Percentiles rank a stretch among this genome's conserved stretches.
Evolutionary conservation across 2,797 vertebrate species (phyloP).

Genomic region (Enteromius mattozi): DNA sequence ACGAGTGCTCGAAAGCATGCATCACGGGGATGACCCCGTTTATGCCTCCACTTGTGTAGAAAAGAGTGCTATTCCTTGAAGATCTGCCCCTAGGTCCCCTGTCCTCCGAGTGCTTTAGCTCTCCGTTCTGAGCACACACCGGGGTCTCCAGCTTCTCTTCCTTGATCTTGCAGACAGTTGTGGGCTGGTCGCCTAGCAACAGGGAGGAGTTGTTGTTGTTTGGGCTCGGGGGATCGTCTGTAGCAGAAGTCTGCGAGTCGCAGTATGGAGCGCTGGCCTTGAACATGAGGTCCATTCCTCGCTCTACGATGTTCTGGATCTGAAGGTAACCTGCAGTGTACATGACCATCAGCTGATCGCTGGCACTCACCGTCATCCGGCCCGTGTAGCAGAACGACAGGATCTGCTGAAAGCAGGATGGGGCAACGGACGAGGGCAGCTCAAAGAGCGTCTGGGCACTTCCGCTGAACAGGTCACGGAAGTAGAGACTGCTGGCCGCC

Average conservation of each 20-base stretch:
- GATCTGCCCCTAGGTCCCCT: conserved; percentile 56
- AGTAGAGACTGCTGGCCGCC: conserved; percentile 95
- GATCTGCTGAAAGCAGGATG: conserved; percentile 95
- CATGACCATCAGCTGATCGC: conserved; percentile 98
- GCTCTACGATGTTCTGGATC: conserved; percentile 97
- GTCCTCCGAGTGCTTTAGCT: conserved; percentile 67
- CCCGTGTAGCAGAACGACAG: conserved; percentile 97
- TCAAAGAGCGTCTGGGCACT: conserved; percentile 91
- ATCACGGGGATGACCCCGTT: conserved; percentile 83
- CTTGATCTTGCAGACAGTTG: conserved; percentile 91
- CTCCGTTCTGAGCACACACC: conserved; percentile 67
- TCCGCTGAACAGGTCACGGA: conserved; percentile 93
- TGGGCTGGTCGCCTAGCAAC: conserved; percentile 67
- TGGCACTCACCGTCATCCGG: conserved; percentile 92
- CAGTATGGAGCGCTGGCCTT: conserved; percentile 94
- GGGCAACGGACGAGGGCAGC: conserved; percentile 91
- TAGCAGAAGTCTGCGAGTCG: conserved; percentile 91
- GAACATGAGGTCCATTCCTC: conserved; percentile 95
- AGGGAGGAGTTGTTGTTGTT: conserved; percentile 62
- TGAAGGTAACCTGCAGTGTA: conserved; percentile 98
- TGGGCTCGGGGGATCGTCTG: conserved; percentile 86
- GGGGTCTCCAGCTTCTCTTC: conserved; percentile 88
- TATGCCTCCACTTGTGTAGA: conserved; percentile 77
- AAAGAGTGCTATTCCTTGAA: conserved; percentile 72
- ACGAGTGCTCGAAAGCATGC: conserved; percentile 85